Evolutionary conservation across 2,797 vertebrate genomes (phyloP).

Genomic region (Halcyon chelicuti): DNA sequence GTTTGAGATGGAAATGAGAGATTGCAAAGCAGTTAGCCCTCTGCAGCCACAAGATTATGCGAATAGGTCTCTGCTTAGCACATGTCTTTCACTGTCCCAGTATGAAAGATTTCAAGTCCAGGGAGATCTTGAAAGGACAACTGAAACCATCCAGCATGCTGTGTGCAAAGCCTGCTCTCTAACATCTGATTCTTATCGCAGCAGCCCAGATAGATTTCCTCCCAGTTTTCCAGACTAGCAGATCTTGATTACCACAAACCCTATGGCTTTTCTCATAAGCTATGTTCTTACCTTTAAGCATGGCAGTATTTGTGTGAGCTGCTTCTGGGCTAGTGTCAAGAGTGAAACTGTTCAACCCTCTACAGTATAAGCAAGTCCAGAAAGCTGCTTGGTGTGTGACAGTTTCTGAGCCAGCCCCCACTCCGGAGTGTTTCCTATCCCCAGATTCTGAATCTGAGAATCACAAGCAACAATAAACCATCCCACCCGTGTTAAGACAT

Average conservation of each 20-base stretch:
- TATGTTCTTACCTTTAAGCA: constrained; percentile 6
- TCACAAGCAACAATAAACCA: background rate
- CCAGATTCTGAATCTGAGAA: background rate
- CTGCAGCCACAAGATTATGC: background rate
- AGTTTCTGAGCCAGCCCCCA: background rate
- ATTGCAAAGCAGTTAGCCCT: background rate
- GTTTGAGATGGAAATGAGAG: constrained; percentile 10
- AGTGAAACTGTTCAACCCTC: background rate
- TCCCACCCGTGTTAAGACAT: background rate
- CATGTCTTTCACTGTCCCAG: background rate
- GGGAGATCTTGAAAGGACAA: background rate
- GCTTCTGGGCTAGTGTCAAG: background rate
- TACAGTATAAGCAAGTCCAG: background rate
- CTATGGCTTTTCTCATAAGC: constrained; percentile 23
- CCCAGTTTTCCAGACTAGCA: background rate
- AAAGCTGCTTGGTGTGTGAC: background rate
- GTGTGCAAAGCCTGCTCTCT: background rate
- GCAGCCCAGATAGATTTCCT: constrained; percentile 33
- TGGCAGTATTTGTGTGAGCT: background rate
- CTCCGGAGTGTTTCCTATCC: background rate
- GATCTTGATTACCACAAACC: constrained; percentile 8
- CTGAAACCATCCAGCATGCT: background rate
- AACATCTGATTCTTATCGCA: background rate
- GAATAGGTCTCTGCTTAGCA: background rate
- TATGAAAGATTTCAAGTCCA: background rate